Evolutionary conservation across 2,888 invertebrate genomes (phyloP).

Genomic region (Rotaria magnacalcarata): DNA sequence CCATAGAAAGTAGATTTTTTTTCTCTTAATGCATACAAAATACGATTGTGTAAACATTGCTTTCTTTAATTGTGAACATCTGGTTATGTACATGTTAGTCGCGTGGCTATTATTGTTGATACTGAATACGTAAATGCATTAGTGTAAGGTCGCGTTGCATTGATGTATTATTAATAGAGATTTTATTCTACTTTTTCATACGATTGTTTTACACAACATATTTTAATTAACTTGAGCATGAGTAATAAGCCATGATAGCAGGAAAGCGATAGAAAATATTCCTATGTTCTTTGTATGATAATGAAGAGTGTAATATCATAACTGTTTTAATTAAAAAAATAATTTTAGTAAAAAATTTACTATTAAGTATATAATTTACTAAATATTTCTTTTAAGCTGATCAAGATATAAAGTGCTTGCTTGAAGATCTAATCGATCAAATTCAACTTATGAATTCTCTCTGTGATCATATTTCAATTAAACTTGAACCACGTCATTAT

Average conservation of each 20-base stretch:
- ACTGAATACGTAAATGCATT: background rate
- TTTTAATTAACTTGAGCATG: background rate
- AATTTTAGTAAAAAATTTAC: too few species aligned
- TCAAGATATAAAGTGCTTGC: background rate
- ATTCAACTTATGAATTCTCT: background rate
- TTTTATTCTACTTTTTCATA: background rate
- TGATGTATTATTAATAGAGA: background rate
- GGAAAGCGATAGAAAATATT: too few species aligned
- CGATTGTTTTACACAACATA: background rate
- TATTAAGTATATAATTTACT: too few species aligned
- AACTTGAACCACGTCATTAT: slow-evolving; percentile 18
- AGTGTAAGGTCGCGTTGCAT: background rate
- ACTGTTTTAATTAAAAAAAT: too few species aligned
- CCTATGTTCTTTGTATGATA: too few species aligned
- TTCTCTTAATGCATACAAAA: background rate
- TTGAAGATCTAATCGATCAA: background rate
- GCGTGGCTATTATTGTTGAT: background rate
- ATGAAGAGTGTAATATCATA: too few species aligned
- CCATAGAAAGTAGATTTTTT: background rate
- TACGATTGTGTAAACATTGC: background rate
- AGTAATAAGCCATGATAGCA: background rate
- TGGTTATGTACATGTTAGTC: background rate
- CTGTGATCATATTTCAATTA: background rate
- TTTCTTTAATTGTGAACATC: background rate
- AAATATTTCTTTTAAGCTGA: background rate